Evolutionary conservation across 2,113 vertebrate genomes (phyloP), one percentile per base, ranked within the genome.

Genomic region (Leiothrix lutea): DNA sequence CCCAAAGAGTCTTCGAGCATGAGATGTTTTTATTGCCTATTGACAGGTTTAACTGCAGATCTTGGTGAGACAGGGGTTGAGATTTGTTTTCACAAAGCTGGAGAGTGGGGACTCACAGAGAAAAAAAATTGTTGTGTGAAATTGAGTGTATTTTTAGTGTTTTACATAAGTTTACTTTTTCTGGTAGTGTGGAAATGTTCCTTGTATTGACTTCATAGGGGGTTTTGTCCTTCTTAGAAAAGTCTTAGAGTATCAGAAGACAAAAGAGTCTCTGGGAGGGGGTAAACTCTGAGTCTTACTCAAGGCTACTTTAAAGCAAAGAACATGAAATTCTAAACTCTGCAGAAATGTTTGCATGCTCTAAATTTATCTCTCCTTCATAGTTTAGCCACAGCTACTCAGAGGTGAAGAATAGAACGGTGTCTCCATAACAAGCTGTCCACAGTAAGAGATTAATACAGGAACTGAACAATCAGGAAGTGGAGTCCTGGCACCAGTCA

Each of bases 401-500:
- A 26, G 97, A 98, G 93, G 98, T 98, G 97, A 99, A 99, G 72
- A 97, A 97, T 56, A 98, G 98, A 97, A 64, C 98, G 99, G 96
- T 99, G 99, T 96, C 98, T 99, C 96, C 98, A 99, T 97, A 98
- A 98, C 96, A 99, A 99, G 96, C 95, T 99, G 97, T 98, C 98
- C 98, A 99, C 96, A 99, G 99, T 96, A 99, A 99, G 97, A 98
- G 98, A 89, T 98, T 99, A 21, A 98, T 99, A 96, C 95, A 97
- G 78, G 98, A 99, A 95, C 99, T 98, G 92, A 98, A 99, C 98
- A 97, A 98, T 97, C 97, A 48, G 89, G 97, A 97, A 95, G 97
- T 91, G 33, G 97, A 97, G 92, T 94, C 97, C 28, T 98, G 97
- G 98, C 97, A 97, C 93, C 98, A 98, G 97, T 50, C 6, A 4